Percentiles rank a stretch among this genome's conserved stretches.
phyloP scores from a whole-genome alignment of 2,797 vertebrate species.

The Epinephelus coioides region DNA sequence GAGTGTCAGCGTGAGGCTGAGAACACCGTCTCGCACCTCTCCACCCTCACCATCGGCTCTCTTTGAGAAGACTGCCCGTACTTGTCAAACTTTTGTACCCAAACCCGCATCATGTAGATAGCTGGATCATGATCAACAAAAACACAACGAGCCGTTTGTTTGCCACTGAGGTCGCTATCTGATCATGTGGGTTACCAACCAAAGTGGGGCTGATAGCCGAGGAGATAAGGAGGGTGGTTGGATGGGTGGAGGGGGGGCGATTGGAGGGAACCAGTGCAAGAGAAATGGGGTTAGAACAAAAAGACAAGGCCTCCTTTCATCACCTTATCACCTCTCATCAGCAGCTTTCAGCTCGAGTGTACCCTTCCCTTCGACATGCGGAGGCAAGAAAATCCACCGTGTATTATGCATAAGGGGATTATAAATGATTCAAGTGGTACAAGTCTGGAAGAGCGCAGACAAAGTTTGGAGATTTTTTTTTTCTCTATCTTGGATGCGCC shows the following conservation, averaged over 20 bases:
- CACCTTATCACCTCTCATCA: slow-evolving; percentile 74
- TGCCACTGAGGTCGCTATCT: slow-evolving; percentile 30
- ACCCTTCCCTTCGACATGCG: slow-evolving; percentile 20
- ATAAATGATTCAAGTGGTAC: slow-evolving; percentile 69
- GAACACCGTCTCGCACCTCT: slow-evolving; percentile 63
- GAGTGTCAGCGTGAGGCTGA: slow-evolving; percentile 26
- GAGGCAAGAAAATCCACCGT: slow-evolving; percentile 54
- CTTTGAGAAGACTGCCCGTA: slow-evolving; percentile 12
- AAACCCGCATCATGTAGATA: not conserved
- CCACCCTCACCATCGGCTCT: not conserved
- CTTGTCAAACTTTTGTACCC: slow-evolving; percentile 35
- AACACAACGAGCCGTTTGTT: slow-evolving; percentile 55
- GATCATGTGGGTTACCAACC: slow-evolving; percentile 59
- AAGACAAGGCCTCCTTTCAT: slow-evolving; percentile 70
- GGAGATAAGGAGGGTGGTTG: slow-evolving; percentile 21
- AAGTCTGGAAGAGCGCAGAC: slow-evolving; percentile 29
- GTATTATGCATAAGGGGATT: slow-evolving; percentile 75
- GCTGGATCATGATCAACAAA: slow-evolving; percentile 8
- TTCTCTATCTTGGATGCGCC: slow-evolving; percentile 10
- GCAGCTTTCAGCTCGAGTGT: slow-evolving; percentile 49
- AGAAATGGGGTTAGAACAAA: slow-evolving; percentile 37
- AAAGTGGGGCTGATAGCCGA: slow-evolving; percentile 31
- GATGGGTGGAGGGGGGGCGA: slow-evolving; percentile 17
- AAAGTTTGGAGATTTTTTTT: slow-evolving; percentile 48
- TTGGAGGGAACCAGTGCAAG: slow-evolving; percentile 20